phyloP scores from a whole-genome alignment of 2,888 invertebrate species.

The Hecatera dysodea region DNA sequence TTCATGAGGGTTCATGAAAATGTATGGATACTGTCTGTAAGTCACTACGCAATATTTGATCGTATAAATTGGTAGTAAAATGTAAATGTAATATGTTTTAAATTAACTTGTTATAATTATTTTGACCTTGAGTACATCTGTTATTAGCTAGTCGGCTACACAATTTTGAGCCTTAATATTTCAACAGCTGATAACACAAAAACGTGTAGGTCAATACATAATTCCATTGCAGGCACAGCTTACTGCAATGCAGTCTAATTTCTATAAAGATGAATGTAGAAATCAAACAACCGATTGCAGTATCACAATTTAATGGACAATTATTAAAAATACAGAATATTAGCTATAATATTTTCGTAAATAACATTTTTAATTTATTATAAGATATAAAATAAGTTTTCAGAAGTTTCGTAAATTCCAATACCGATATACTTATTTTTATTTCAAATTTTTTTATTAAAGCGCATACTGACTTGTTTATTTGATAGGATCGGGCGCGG shows the following conservation, averaged over 20 bases:
- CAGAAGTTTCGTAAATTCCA: slow-evolving; percentile 65
- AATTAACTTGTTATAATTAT: not conserved
- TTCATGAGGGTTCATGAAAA: slow-evolving; percentile 22
- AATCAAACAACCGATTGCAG: slow-evolving; percentile 69
- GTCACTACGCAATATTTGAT: not conserved
- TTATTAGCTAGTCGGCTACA: not conserved
- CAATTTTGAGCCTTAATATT: not conserved
- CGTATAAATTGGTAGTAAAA: not conserved
- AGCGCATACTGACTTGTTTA: slow-evolving; percentile 59
- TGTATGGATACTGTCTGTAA: not conserved
- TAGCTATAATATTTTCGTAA: slow-evolving; percentile 70
- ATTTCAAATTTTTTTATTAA: slow-evolving; percentile 46
- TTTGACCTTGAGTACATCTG: not conserved
- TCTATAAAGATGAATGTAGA: not conserved
- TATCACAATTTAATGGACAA: slow-evolving; percentile 90
- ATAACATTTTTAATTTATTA: slow-evolving; percentile 62
- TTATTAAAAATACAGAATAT: slow-evolving; percentile 75
- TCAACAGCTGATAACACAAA: not conserved
- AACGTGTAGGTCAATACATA: not conserved
- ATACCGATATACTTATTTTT: slow-evolving; percentile 59
- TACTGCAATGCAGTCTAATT: slow-evolving; percentile 47
- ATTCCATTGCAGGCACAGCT: slow-evolving; percentile 8
- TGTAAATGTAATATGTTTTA: not conserved
- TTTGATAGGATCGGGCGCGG: slow-evolving; percentile 22
- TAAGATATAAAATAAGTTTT: slow-evolving; percentile 65